Evolutionary conservation across 2,113 vertebrate genomes (phyloP), one percentile per base, ranked within the genome.

Genomic region (Canis aureus): DNA sequence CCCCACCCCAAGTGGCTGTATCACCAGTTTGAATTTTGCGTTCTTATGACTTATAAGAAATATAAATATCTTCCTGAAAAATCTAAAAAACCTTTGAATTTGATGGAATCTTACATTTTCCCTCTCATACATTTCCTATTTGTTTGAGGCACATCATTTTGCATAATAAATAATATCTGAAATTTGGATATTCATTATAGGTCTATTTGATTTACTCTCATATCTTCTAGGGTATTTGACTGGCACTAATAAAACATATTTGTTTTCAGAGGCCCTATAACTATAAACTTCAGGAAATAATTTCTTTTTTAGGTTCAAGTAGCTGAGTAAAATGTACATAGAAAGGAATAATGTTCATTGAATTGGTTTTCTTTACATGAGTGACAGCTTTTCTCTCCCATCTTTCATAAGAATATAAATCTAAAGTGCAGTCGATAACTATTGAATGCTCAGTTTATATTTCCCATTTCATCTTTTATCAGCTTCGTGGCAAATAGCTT

Each of bases 361-460:
- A 87, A 57, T 96, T 86, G 90, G 5, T 81, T 91, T 96, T 57
- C 32, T 97, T 92, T 94, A 74, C 20, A n/a, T 67, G 74, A 95
- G 12, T 95, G 85, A 62, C 57, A 76, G 35, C 25, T 92, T 93
- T 90, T 73, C 10, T 73, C 62, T 64, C 13, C 23, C 29, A 91
- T 74, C 53, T 94, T 94, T 92, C 60, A 78, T 25, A 57, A 88
- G 49, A 87, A 49, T 91, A 93, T 57, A 89, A 96, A 91, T 89
- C 53, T 89, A 32, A 96, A 76, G 25, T 87, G 4, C 74, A 94
- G 25, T 60, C 43, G 55, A n/a, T 79, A 89, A 95, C 17, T n/a
- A 60, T 13, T 73, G 84, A 95, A 27, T 95, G 49, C 80, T 79
- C 49, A 95, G 43, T 82, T 94, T 87, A 59, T 92, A 35, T 59